Evolutionary conservation across 2,797 vertebrate genomes (phyloP).

Genomic region (Sparus aurata): DNA sequence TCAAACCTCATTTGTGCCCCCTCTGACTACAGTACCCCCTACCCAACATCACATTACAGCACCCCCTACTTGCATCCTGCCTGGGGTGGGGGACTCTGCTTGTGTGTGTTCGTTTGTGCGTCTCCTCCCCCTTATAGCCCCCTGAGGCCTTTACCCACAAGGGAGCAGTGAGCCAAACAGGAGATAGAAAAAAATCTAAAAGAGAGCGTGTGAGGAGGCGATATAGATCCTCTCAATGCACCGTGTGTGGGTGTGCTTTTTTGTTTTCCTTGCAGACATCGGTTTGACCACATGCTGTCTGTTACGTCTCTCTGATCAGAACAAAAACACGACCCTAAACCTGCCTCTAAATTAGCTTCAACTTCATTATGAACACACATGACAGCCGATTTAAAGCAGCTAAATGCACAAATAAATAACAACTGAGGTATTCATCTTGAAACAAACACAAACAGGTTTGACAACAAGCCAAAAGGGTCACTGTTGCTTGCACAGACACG

Average conservation of each 20-base stretch:
- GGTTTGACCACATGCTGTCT: neutral
- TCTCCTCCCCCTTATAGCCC: slow-evolving; percentile 4
- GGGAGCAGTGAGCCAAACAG: slow-evolving; percentile 26
- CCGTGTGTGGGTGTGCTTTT: neutral
- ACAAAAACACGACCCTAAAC: slow-evolving; percentile 12
- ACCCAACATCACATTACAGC: slow-evolving; percentile 54
- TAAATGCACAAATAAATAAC: neutral
- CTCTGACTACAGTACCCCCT: slow-evolving; percentile 47
- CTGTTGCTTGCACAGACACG: slow-evolving; percentile 37
- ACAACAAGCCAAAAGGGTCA: slow-evolving; percentile 1
- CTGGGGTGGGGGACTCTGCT: slow-evolving; percentile 1
- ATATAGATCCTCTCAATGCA: neutral
- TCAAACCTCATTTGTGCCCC: slow-evolving; percentile 36
- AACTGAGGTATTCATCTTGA: neutral
- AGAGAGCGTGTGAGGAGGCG: neutral
- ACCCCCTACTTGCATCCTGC: slow-evolving; percentile 53
- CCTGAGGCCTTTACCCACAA: slow-evolving; percentile 33
- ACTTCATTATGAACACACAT: neutral
- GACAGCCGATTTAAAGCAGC: neutral
- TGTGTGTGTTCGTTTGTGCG: slow-evolving; percentile 2
- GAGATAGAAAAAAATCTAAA: neutral
- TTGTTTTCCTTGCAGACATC: neutral
- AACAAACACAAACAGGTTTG: slow-evolving; percentile 20
- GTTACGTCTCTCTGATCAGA: slow-evolving; percentile 5
- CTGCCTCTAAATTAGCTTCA: neutral